These are phyloP conservation scores for Luperina nickerlii DNA, from an alignment of 2,888 invertebrate genomes.

Conservation along the genomic window DNA sequence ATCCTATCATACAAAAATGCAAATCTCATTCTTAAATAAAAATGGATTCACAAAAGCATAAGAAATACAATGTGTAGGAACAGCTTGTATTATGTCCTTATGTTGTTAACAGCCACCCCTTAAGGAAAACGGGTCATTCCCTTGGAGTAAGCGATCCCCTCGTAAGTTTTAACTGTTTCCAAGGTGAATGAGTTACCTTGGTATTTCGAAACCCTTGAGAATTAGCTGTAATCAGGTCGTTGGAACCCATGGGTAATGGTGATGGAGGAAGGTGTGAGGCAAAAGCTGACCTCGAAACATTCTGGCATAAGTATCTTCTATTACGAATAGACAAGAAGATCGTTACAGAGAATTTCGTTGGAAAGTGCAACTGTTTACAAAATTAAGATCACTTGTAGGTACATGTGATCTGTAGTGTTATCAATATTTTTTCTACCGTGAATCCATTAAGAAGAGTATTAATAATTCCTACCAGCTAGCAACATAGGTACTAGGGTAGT, in stretches of 20 bases:
- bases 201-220: slow-evolving; percentile 37
- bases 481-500: too few relatives aligned
- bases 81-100: slow-evolving; percentile 52
- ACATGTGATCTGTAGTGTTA: neutral
- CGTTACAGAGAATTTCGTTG: neutral
- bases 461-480: too few relatives aligned
- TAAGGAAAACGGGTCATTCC: slow-evolving; percentile 58
- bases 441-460: too few relatives aligned
- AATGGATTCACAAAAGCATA: slow-evolving; percentile 20
- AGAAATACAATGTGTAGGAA: slow-evolving; percentile 44
- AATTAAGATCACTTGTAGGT: neutral
- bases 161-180: slow-evolving; percentile 58
- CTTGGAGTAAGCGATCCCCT: slow-evolving; percentile 44
- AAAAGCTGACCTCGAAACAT: slow-evolving; percentile 1
- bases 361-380: neutral
- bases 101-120: slow-evolving; percentile 57
- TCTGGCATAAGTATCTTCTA: neutral
- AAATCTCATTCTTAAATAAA: slow-evolving; percentile 18
- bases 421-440: neutral
- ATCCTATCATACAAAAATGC: neutral
- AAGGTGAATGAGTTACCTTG: slow-evolving; percentile 41
- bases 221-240: slow-evolving; percentile 47
- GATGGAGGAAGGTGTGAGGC: slow-evolving; percentile 37
- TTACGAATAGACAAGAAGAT: neutral
- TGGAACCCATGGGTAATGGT: slow-evolving; percentile 22